phyloP scores from a whole-genome alignment of 92 coral and sea anemone genomes.

The Palythoa heliodiscus region DNA sequence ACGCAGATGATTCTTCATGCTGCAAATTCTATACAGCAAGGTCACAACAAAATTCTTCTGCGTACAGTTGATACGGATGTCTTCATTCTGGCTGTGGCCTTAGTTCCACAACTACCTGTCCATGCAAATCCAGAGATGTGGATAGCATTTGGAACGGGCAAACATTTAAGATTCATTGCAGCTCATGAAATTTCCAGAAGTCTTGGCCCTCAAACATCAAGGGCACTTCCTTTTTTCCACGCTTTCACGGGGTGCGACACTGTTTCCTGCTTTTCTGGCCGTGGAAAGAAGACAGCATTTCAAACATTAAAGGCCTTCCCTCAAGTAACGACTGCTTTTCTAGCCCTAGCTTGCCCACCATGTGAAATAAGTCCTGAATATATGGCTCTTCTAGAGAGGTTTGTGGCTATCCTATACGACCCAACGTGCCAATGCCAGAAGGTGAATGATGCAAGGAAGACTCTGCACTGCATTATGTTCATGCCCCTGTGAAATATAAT shows the following conservation, averaged over 20 bases:
- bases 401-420: conserved; percentile 1
- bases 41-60: conserved; percentile 42
- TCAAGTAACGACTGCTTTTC: conserved; percentile 47
- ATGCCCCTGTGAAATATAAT: conserved; percentile 9
- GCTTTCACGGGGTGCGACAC: conserved; percentile 77
- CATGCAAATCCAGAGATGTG: conserved; percentile 48
- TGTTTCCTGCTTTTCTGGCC: conserved; percentile 59
- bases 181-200: conserved; percentile 51
- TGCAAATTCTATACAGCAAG: conserved; percentile 43
- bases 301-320: conserved; percentile 48
- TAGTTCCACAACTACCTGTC: conserved; percentile 5
- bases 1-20: conserved; percentile 58
- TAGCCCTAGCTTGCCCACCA: conserved; percentile 31
- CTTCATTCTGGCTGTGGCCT: conserved; percentile 42
- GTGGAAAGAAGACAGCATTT: conserved; percentile 63
- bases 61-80: conserved; percentile 70
- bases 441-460: conserved; percentile 11
- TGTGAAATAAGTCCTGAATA: not conserved
- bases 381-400: conserved; percentile 8
- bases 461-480: conserved; percentile 65
- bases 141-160: conserved; percentile 62
- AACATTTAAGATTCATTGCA: conserved; percentile 39
- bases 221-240: conserved; percentile 59
- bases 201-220: conserved; percentile 46
- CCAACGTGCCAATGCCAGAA: conserved; percentile 3